Evolutionary conservation across 2,888 invertebrate genomes (phyloP), one percentile per base, ranked within the genome.

Genomic region (Therioaphis trifolii): DNA sequence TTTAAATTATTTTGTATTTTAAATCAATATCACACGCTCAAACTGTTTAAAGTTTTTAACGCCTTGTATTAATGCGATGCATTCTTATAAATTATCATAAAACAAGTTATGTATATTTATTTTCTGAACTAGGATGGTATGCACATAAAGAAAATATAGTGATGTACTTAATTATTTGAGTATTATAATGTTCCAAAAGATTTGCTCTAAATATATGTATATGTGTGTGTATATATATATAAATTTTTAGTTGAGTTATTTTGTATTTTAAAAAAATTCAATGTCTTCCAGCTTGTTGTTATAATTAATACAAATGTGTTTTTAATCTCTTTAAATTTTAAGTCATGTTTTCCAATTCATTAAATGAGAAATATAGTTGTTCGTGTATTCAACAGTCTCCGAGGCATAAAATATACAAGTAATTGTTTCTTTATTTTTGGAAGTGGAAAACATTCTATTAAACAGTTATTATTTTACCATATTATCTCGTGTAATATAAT

Each of bases 301-400:
- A 58, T 58, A 58, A 58, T 58, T 58, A 24, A 58, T 58, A 58
- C n/a, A 24, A 55, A 55, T 58, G 24, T 2, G 58, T 58, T 58
- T 58, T 21, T 58, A 24, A 58, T 58, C 24, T 2, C 21, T 58
- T 24, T 58, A 55, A 58, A 11, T 24, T 58, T 21, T 2, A 24
- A 58, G 21, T 21, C 24, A 21, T 58, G 24, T 24, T 58, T 58
- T 58, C 12, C 58, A 12, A 58, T 58, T 21, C 58, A 58, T 58
- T 58, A 58, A 24, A 21, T 9, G 21, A 58, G 58, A 58, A 58
- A 58, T 58, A 58, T 24, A 12, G 24, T 12, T 21, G 24, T 58
- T 24, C 3, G 24, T 3, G 12, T 21, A 58, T 58, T 58, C 55
- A 55, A 55, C 55, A 21, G 3, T 2, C 24, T 11, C 11, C 24